Percentiles rank a stretch among this genome's conserved stretches.
Evolutionary conservation across 2,888 invertebrate species (phyloP).

Genomic region (Blastobasis lacticolella): DNA sequence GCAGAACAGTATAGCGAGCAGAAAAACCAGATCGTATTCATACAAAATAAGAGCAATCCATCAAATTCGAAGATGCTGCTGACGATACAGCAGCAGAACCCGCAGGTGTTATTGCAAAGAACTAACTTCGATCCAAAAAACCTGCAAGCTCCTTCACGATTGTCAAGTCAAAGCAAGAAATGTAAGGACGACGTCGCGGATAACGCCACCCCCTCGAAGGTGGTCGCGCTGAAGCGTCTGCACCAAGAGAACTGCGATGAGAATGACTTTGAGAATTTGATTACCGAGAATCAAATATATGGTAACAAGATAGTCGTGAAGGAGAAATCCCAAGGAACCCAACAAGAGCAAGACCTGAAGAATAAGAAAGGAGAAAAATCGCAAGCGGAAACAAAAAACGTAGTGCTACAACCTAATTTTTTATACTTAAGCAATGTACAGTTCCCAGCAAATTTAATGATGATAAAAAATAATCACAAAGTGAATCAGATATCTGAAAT

Average conservation of each 20-base stretch:
- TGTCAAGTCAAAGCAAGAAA: slow-evolving; percentile 55
- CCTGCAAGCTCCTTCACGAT: slow-evolving; percentile 67
- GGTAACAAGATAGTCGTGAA: slow-evolving; percentile 73
- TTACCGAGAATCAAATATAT: slow-evolving; percentile 72
- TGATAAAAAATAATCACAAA: slow-evolving; percentile 56
- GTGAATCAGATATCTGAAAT: slow-evolving; percentile 29
- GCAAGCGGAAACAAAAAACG: slow-evolving; percentile 44
- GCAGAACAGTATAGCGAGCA: slow-evolving; percentile 44
- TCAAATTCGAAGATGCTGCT: slow-evolving; percentile 54
- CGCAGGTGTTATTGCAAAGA: slow-evolving; percentile 55
- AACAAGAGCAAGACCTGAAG: slow-evolving; percentile 56
- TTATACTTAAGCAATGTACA: slow-evolving; percentile 63
- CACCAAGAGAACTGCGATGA: slow-evolving; percentile 68
- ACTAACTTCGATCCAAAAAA: slow-evolving; percentile 60
- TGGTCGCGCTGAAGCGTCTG: slow-evolving; percentile 61
- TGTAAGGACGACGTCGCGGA: slow-evolving; percentile 53
- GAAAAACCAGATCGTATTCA: slow-evolving; percentile 56
- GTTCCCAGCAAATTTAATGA: slow-evolving; percentile 62
- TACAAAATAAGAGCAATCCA: slow-evolving; percentile 46
- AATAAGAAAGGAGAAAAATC: slow-evolving; percentile 38
- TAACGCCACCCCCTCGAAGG: slow-evolving; percentile 48
- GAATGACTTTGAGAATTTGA: slow-evolving; percentile 71
- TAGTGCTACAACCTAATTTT: slow-evolving; percentile 59
- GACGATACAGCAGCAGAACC: slow-evolving; percentile 52
- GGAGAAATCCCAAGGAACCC: slow-evolving; percentile 62